Evolutionary conservation across 1,140 invertebrate species (phyloP).

Genomic region (Gryon sp.): DNA sequence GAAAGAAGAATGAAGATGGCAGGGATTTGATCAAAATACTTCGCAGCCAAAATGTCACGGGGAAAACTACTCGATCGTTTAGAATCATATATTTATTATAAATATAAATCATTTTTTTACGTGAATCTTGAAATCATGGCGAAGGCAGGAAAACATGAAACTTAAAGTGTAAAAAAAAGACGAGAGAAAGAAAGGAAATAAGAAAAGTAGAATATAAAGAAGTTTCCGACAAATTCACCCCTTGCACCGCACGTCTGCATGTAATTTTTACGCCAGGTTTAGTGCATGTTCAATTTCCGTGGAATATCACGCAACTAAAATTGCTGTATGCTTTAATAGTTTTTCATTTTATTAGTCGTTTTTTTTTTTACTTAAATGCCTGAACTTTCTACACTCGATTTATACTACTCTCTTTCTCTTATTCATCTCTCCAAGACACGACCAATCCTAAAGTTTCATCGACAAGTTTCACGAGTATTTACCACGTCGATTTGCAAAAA

Average conservation of each 20-base stretch:
- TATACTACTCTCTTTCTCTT: constrained; percentile 58
- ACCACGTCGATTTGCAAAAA: constrained; percentile 42
- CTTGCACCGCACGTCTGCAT: constrained; percentile 50
- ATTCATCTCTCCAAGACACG: constrained; percentile 38
- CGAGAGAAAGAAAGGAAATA: background rate
- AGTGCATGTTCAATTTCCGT: constrained; percentile 25
- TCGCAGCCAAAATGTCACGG: constrained; percentile 15
- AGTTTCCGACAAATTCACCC: background rate
- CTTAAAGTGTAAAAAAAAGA: no score
- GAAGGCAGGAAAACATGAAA: no score
- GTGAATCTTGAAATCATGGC: no score
- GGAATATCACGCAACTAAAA: constrained; percentile 27
- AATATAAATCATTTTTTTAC: no score
- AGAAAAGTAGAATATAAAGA: background rate
- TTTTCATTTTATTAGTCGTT: constrained; percentile 52
- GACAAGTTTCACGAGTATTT: constrained; percentile 49
- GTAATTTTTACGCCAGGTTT: constrained; percentile 26
- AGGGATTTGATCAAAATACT: constrained; percentile 37
- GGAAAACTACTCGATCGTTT: constrained; percentile 23
- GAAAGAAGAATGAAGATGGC: constrained; percentile 27
- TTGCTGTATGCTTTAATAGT: constrained; percentile 49
- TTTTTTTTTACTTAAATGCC: constrained; percentile 42
- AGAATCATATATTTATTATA: constrained; percentile 45
- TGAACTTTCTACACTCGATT: constrained; percentile 60
- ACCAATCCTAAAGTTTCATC: constrained; percentile 52